Base-by-base conservation (phyloP, 2,888 invertebrate species). In the Ceratothoa steindachneri region DNA sequence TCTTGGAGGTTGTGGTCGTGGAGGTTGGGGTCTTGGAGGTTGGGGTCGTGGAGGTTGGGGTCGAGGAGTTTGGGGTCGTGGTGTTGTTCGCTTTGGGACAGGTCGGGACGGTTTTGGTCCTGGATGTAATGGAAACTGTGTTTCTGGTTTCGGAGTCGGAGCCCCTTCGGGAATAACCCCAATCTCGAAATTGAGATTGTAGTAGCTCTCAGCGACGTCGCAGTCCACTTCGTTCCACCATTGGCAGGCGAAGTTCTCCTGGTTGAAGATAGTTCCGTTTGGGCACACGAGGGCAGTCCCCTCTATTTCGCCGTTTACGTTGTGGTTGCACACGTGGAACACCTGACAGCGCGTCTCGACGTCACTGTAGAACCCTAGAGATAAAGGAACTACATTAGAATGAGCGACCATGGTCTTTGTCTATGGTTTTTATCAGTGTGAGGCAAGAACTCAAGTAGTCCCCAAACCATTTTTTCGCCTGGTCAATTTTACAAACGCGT, bases 191-290 rank as follows among this genome's bases (percentile, higher is more conserved):
- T 86, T 86, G 75, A 85, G 85, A 29, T 82, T 83, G 76, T 84
- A 86, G 77, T 85, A 85, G 73, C 85, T 83, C 73, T 84, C 83
- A 1, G 87, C 85, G 30, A 85, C 82, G 41, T 85, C 84, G 81
- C 89, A 89, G 80, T 88, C 86, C 0, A 89, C 89, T 81, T 89
- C 88, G 85, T 87, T 88, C 89, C 89, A 89, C 89, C 89, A 89
- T 81, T 89, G 89, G 81, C 89, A 89, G 1, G 89, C 89, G 74
- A 89, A 86, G 1, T 89, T 86, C 67, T 87, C 88, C 83, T 90
- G 90, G 81, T 89, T 89, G 83, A 90, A 90, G 27, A 89, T 84
- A 9, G 90, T 89, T 74, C 90, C 90, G 81, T 89, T 88, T 3
- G 89, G 89, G 80, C 89, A 90, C 2, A 90, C 85, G 82, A 89